Conservation (phyloP, 1,140 invertebrate species). For the Aplysia californica region DNA sequence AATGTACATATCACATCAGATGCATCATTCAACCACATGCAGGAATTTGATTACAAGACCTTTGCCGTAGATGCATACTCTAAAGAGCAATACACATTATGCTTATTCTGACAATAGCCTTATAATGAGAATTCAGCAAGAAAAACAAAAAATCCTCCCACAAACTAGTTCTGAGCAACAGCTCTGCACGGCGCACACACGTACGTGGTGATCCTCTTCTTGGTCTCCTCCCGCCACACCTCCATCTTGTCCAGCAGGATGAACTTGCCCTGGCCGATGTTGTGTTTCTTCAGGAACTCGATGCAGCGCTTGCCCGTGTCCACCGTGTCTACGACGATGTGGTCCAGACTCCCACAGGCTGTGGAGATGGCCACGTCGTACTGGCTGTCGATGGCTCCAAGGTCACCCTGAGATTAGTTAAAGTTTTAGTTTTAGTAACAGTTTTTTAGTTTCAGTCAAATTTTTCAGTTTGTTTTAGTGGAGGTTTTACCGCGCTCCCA, state of each 20-base stretch:
- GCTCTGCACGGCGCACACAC: no score
- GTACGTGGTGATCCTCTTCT: slow-evolving; percentile 66
- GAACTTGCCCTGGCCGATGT: slow-evolving; percentile 74
- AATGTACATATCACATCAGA: no score
- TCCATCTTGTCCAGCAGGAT: slow-evolving; percentile 74
- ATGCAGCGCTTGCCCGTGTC: slow-evolving; percentile 88
- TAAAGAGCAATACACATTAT: no score
- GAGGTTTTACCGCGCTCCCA: no score
- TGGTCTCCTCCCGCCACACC: slow-evolving; percentile 60
- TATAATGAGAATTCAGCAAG: background rate
- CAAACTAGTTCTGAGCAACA: no score
- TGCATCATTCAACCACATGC: no score
- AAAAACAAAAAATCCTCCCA: background rate
- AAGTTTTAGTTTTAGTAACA: background rate
- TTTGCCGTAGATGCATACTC: no score
- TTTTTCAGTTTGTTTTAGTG: no score
- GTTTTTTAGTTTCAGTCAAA: no score
- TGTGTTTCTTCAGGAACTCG: slow-evolving; percentile 81
- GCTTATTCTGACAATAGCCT: no score
- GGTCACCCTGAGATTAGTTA: slow-evolving; percentile 79
- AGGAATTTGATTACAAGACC: no score
- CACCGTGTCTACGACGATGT: slow-evolving; percentile 92
- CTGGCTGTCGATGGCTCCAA: slow-evolving; percentile 94
- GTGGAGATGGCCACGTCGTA: slow-evolving; percentile 97
- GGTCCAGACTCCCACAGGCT: slow-evolving; percentile 87